phyloP scores from a whole-genome alignment of 2,797 vertebrate species.

The Phrynocephalus forsythii region DNA sequence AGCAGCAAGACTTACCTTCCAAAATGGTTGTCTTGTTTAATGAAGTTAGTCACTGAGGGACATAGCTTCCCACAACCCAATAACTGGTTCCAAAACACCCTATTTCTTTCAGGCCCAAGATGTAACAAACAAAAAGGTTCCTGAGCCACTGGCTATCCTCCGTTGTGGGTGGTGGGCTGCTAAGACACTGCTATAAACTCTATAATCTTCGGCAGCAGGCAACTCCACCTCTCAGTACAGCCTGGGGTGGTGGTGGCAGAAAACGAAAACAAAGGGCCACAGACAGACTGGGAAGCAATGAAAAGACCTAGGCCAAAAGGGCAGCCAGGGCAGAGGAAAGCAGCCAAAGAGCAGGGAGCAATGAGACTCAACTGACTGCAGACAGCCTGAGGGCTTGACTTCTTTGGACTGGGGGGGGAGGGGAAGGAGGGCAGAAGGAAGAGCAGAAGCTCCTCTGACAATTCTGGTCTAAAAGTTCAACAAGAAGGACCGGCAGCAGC shows the following conservation, averaged over 20 bases:
- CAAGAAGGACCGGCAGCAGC: neutral
- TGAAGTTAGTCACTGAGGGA: neutral
- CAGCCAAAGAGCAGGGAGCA: neutral
- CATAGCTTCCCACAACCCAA: neutral
- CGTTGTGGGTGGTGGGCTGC: neutral
- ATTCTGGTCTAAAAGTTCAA: neutral
- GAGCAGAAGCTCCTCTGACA: constrained; percentile 15
- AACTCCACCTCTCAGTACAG: constrained; percentile 33
- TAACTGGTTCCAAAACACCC: neutral
- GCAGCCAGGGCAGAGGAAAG: constrained; percentile 6
- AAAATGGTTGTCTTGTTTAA: neutral
- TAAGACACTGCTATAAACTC: constrained; percentile 13
- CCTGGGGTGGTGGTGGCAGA: neutral
- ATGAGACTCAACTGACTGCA: constrained; percentile 6
- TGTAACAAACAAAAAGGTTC: neutral
- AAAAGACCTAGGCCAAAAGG: constrained; percentile 37
- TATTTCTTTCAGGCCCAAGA: neutral
- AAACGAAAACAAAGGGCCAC: constrained; percentile 39
- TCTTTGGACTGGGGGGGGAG: neutral
- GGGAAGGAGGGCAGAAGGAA: neutral
- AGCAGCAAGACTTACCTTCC: neutral
- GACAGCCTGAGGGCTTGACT: neutral
- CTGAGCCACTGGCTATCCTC: neutral
- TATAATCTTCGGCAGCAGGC: constrained; percentile 21
- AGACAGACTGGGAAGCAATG: constrained; percentile 28